phyloP scores from a whole-genome alignment of 92 coral and sea anemone genomes.

The Pocillopora grandis region DNA sequence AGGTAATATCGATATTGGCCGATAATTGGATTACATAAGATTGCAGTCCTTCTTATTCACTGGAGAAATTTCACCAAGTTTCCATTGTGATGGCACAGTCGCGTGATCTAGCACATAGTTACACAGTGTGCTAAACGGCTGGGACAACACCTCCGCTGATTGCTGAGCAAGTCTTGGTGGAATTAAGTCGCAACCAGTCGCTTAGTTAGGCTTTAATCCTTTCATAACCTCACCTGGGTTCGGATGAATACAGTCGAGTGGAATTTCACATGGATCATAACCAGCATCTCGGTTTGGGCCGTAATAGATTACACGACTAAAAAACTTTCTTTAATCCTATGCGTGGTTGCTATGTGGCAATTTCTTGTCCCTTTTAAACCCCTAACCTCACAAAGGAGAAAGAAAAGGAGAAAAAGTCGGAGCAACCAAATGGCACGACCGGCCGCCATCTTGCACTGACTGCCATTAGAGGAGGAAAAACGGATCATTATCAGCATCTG shows the following conservation, averaged over 20 bases:
- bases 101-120: conserved; percentile 18
- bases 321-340: conserved; percentile 1
- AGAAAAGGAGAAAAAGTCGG: not conserved
- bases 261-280: conserved; percentile 4
- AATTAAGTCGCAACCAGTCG: conserved; percentile 47
- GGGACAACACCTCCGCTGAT: conserved; percentile 59
- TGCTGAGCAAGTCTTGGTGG: conserved; percentile 56
- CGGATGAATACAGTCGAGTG: no score
- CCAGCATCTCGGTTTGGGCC: conserved; percentile 9
- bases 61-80: conserved; percentile 55
- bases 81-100: conserved; percentile 56
- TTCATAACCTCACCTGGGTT: conserved; percentile 5
- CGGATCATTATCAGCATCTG: no score
- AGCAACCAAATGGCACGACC: no score
- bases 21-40: not conserved
- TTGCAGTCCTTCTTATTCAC: not conserved
- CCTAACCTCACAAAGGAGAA: conserved; percentile 4
- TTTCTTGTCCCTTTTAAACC: not conserved
- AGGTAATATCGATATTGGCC: not conserved
- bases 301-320: conserved; percentile 13
- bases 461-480: no score
- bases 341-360: not conserved
- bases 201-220: conserved; percentile 49
- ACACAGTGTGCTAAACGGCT: conserved; percentile 53
- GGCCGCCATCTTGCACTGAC: no score